A percentile compares a stretch with the other conserved stretches of the same genome.
These are phyloP conservation scores for Phocoena phocoena DNA, from an alignment of 2,113 vertebrate genomes.

Conservation along the genomic window DNA sequence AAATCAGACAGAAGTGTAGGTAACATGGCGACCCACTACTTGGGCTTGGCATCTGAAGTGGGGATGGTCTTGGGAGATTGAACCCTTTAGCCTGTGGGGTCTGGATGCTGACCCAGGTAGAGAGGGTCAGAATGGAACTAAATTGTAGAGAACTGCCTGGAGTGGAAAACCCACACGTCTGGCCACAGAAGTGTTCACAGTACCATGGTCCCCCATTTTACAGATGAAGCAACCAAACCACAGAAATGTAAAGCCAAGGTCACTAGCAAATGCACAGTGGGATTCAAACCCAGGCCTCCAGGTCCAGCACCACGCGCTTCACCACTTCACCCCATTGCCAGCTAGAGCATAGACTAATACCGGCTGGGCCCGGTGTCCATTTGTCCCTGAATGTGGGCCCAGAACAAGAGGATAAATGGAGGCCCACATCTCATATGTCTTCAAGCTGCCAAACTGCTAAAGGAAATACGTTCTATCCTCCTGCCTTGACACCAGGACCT, in stretches of 20 bases:
- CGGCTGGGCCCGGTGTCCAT: background rate
- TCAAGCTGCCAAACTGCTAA: background rate
- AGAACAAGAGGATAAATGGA: background rate
- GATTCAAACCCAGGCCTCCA: background rate
- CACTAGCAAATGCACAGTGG: background rate
- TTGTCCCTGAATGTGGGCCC: background rate
- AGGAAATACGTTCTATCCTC: background rate
- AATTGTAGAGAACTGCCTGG: background rate
- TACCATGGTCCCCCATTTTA: background rate
- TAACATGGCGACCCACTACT: background rate
- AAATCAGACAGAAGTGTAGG: background rate
- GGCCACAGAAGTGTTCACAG: background rate
- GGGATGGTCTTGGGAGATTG: background rate
- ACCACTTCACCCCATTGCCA: background rate
- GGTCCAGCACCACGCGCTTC: accelerated
- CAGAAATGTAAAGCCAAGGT: background rate
- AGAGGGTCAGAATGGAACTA: background rate
- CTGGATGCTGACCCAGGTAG: background rate
- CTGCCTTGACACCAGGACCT: background rate
- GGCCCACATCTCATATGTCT: background rate
- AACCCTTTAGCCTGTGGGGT: background rate
- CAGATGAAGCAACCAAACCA: background rate
- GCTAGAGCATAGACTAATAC: background rate
- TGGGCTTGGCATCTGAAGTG: background rate
- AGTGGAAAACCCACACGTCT: background rate